Evolutionary conservation across 1,140 invertebrate species (phyloP).

Genomic region (Theocolax elegans): DNA sequence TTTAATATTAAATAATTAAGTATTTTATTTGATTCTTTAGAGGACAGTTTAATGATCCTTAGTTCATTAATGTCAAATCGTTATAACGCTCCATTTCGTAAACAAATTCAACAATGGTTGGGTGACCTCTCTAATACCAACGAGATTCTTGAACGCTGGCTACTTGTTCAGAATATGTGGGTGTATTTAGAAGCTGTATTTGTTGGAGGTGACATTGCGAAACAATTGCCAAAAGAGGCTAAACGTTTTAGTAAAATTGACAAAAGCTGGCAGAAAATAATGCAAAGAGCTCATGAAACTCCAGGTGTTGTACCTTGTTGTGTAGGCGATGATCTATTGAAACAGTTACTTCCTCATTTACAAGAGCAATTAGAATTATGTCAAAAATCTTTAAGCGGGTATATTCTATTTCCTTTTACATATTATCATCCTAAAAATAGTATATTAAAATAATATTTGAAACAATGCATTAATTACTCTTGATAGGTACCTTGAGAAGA

Average conservation of each 20-base stretch:
- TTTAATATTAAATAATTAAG: not conserved
- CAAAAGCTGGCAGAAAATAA: conserved; percentile 98
- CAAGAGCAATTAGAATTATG: conserved; percentile 96
- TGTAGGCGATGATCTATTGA: conserved; percentile 93
- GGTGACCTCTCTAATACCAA: conserved; percentile 95
- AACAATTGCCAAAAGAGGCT: conserved; percentile 94
- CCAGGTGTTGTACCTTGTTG: conserved; percentile 95
- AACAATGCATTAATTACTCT: not conserved
- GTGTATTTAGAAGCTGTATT: conserved; percentile 98
- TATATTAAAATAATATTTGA: not conserved
- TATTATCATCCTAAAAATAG: not conserved
- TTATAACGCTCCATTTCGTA: conserved; percentile 96
- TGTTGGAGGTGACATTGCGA: conserved; percentile 97
- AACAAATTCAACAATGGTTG: conserved; percentile 96
- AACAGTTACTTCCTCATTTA: conserved; percentile 92
- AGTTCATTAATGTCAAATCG: conserved; percentile 90
- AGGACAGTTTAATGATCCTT: conserved; percentile 96
- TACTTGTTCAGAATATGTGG: conserved; percentile 98
- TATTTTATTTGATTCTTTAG: conserved; percentile 55
- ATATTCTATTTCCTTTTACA: conserved; percentile 18
- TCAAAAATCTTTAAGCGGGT: conserved; percentile 95
- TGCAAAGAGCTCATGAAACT: conserved; percentile 94
- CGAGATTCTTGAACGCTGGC: conserved; percentile 95
- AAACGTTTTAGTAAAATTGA: conserved; percentile 97
- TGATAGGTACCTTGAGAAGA: conserved; percentile 89